Percentiles rank a stretch among this genome's conserved stretches.
Conservation (phyloP, 1,140 invertebrate genomes). For the Bombus affinis region DNA sequence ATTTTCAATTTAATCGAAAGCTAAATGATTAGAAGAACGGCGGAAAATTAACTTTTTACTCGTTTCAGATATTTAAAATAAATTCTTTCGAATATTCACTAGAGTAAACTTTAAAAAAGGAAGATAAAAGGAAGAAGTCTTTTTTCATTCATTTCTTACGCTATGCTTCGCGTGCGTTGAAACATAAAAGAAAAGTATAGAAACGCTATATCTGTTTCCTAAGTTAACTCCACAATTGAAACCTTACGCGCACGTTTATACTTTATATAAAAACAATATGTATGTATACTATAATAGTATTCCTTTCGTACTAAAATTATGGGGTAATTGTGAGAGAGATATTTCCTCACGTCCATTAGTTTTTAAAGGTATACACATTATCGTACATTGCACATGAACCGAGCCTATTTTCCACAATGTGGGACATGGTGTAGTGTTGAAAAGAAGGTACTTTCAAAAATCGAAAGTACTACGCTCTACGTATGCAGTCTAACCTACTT, state of each 20-base stretch:
- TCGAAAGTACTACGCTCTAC: background rate
- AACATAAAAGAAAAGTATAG: too few relatives aligned
- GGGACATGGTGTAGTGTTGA: constrained; percentile 1
- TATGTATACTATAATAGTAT: background rate
- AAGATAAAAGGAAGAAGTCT: background rate
- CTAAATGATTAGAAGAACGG: background rate
- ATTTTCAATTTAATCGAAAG: background rate
- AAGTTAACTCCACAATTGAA: background rate
- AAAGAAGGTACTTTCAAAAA: constrained; percentile 12
- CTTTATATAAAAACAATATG: background rate
- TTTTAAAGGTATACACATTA: background rate
- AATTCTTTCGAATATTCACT: background rate
- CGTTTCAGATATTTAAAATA: background rate
- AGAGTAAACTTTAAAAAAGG: background rate
- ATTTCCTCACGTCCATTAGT: background rate
- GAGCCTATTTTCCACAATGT: constrained; percentile 14
- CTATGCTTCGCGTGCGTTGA: too few relatives aligned
- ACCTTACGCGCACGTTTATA: background rate
- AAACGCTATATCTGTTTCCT: background rate
- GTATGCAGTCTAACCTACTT: constrained; percentile 10
- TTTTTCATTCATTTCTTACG: too few relatives aligned
- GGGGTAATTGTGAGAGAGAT: background rate
- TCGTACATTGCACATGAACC: constrained; percentile 12
- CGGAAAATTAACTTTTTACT: background rate
- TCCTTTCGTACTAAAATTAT: background rate